A percentile compares a stretch with the other conserved stretches of the same genome.
phyloP scores from a whole-genome alignment of 2,113 vertebrate genomes.

The Oryzias woworae region DNA sequence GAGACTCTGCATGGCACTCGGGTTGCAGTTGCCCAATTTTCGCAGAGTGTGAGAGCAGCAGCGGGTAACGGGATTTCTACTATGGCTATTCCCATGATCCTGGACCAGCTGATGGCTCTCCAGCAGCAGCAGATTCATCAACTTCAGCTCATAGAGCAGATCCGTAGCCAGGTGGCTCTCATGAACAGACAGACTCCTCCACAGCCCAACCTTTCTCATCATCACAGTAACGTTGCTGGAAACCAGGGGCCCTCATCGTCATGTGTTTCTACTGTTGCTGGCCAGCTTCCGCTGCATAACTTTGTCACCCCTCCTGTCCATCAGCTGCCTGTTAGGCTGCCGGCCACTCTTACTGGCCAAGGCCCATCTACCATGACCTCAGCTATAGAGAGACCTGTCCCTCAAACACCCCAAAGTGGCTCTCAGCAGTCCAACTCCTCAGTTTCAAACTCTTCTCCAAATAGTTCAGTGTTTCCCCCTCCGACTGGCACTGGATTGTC shows the following conservation, averaged over 20 bases:
- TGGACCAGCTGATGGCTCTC: slow-evolving; percentile 95
- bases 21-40: slow-evolving; percentile 97
- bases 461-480: slow-evolving; percentile 72
- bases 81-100: slow-evolving; percentile 93
- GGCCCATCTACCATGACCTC: slow-evolving; percentile 72
- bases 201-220: slow-evolving; percentile 80
- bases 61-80: slow-evolving; percentile 78
- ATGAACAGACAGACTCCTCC: slow-evolving; percentile 88
- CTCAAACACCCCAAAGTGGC: slow-evolving; percentile 80
- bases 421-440: slow-evolving; percentile 81
- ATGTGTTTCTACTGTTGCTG: slow-evolving; percentile 73
- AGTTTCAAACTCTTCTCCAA: slow-evolving; percentile 74
- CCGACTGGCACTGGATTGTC: slow-evolving; percentile 73
- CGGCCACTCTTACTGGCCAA: slow-evolving; percentile 75
- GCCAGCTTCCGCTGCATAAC: slow-evolving; percentile 86
- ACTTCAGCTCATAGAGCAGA: slow-evolving; percentile 98
- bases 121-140: slow-evolving; percentile 98
- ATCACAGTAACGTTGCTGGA: slow-evolving; percentile 59
- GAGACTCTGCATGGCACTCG: slow-evolving; percentile 97
- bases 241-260: slow-evolving; percentile 72
- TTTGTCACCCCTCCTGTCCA: slow-evolving; percentile 84
- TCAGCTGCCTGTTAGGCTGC: slow-evolving; percentile 85
- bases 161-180: slow-evolving; percentile 93
- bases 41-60: slow-evolving; percentile 82
- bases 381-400: slow-evolving; percentile 79